Base-by-base conservation (phyloP, 2,888 invertebrate genomes). In the Nomada flava region DNA sequence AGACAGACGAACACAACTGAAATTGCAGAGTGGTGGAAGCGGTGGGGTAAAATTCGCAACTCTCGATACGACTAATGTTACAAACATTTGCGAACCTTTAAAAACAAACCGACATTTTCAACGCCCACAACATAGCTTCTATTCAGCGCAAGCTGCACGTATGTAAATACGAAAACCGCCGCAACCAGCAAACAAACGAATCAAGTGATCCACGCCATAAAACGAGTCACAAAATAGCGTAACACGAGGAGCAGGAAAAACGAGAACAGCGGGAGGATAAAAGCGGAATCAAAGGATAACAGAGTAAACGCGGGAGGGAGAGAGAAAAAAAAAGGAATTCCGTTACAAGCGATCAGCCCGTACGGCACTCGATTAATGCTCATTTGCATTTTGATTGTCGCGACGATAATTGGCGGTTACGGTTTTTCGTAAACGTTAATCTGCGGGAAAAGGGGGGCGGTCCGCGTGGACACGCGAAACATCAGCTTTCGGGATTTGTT, bases 361-460 rank as follows among this genome's bases (percentile, higher is more conserved):
- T 69, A 70, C 74, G 72, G 67, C 72, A 80, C 86, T 87, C 85
- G 86, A 90, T 90, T 89, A 87, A 87, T 82, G 81, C 75, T 83
- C 82, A 90, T 90, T 90, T 90, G 81, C 89, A 89, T 90, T 88
- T 87, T 89, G 83, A 90, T 90, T 86, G 86, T 79, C 73, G 68
- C 62, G 63, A 59, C 77, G 78, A 85, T 87, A 87, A 87, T 87
- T 82, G 85, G 77, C 71, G 72, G 75, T 82, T 76, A 77, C 82
- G 79, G 59, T 82, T 84, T 85, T 77, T 73, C 79, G 76, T 77
- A 67, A 86, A 80, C 77, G 68, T 68, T 67, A 76, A 86, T 80
- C 68, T 57, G 72, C 15, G 65, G 13, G 36, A 60, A 55, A 52
- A 57, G 20, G 47, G 29, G 68, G 26, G 62, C 11, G 20, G 26